Evolutionary conservation across 2,888 invertebrate species (phyloP).

Genomic region (Chrysodeixis includens): DNA sequence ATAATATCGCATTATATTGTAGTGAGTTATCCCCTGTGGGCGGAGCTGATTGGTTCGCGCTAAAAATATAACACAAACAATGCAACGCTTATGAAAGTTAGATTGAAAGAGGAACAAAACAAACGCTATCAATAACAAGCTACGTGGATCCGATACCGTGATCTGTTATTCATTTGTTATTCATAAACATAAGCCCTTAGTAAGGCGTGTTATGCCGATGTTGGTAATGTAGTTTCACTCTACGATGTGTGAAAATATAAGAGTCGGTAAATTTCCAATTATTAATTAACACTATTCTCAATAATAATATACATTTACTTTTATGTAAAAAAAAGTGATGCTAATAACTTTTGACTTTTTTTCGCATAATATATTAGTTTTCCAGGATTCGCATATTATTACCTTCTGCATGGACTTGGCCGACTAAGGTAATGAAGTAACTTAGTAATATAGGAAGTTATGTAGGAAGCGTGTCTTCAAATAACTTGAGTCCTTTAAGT

Average conservation of each 20-base stretch:
- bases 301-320: too few relatives aligned
- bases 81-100: constrained; percentile 48
- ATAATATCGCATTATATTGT: constrained; percentile 32
- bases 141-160: constrained; percentile 61
- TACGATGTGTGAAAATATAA: neutral
- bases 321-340: too few relatives aligned
- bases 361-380: too few relatives aligned
- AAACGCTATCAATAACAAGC: constrained; percentile 64
- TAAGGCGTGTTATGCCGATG: neutral
- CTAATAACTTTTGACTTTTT: too few relatives aligned
- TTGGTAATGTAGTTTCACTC: neutral
- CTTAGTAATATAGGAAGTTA: too few relatives aligned
- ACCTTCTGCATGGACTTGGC: too few relatives aligned
- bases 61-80: constrained; percentile 30
- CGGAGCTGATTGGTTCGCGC: constrained; percentile 13
- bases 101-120: constrained; percentile 62
- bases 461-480: too few relatives aligned
- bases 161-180: constrained; percentile 27
- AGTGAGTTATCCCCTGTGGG: constrained; percentile 32
- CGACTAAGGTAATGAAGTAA: too few relatives aligned
- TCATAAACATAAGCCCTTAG: constrained; percentile 41
- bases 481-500: too few relatives aligned
- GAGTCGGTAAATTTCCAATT: neutral
- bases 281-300: neutral
- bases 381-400: too few relatives aligned